Base-by-base conservation (phyloP, 2,797 vertebrate genomes). In the Heterohyrax brucei region DNA sequence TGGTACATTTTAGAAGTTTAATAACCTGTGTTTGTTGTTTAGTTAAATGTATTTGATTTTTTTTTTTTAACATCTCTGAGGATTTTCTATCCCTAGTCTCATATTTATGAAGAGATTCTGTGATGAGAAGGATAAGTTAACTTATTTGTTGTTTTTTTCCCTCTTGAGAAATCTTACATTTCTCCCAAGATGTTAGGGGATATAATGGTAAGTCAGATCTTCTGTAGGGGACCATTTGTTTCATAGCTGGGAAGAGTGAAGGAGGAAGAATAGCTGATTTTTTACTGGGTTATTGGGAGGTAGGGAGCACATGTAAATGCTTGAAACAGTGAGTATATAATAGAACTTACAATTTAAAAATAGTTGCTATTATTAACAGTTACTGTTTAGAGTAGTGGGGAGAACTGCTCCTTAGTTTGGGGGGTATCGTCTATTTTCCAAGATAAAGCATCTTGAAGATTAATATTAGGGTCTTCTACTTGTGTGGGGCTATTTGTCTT, bases 1-100 rank as follows among this genome's bases (percentile, higher is more conserved):
- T 72, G 66, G 59, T 66, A 76, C 50, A 80, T 80, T 91, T 93
- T 96, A n/a, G 61, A 78, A 81, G 64, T 64, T 94, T 93, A 94
- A 82, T 91, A 83, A 82, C 46, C 48, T 75, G 6, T 85, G 16
- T 85, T 81, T 87, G 53, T 92, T 93, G 28, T 73, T 73, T 39
- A 95, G 62, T 89, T 94, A 93, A 91, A 50, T 80, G 24, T 10
- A 7, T 87, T 72, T 92, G 70, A 50, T 68, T 10, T 53, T 73
- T 81, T 87, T 62, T 2, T 91, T 62, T 56, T 61, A 59, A 1
- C 9, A 28, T 83, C 48, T 87, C 53, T 93, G 53, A 92, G 56
- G 62, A 88, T 94, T 96, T 95, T 89, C 70, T 64, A 22, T 46
- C 16, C 46, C 14, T 78, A 24, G 26, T 21, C 18, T 79, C 59